Evolutionary conservation across 2,113 vertebrate species (phyloP), one percentile per base, ranked within the genome.

Genomic region (Protobothrops mucrosquamatus): DNA sequence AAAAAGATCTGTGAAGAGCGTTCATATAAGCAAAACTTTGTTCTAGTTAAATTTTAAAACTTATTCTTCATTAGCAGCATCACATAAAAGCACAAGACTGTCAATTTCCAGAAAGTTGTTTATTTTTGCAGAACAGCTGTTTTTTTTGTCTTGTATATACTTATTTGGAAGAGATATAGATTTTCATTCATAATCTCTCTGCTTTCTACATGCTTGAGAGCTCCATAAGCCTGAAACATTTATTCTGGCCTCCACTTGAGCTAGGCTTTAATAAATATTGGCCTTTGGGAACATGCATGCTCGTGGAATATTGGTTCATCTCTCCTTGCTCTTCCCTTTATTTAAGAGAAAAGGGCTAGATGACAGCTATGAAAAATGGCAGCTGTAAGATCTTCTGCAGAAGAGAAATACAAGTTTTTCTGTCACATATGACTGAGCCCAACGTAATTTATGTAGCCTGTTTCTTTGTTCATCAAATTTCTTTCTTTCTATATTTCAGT

Each of bases 121-220:
- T 91, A 89, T 39, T 0, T 59, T 93, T 92, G 93, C 93, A 90
- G 3, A 90, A 93, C 29, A 93, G 34, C 34, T 59, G 48, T 52
- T 10, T 92, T 89, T 39, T 48, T 95, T 91, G 95, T 95, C 88
- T 52, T 93, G 81, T 95, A 87, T 94, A 93, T 92, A 93, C 93
- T 92, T 81, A 43, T 81, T 81, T 22, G 18, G 74, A 43, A 81
- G 74, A 81, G 74, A 22, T 86, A 96, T 93, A 94, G 93, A 96
- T 96, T 96, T 96, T 96, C 81, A 95, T 93, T 95, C 56, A 93
- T 94, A 95, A 95, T 81, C 93, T 96, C 85, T 85, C 64, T 85
- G 51, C 61, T 55, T 95, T 87, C 91, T 2, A 2, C 52, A 92
- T 91, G 94, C 52, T 96, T 95, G 93, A 94, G 92, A 95, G 96